Evolutionary conservation across 2,888 invertebrate genomes (phyloP), one percentile per base, ranked within the genome.

Genomic region (Pardosa pseudoannulata): DNA sequence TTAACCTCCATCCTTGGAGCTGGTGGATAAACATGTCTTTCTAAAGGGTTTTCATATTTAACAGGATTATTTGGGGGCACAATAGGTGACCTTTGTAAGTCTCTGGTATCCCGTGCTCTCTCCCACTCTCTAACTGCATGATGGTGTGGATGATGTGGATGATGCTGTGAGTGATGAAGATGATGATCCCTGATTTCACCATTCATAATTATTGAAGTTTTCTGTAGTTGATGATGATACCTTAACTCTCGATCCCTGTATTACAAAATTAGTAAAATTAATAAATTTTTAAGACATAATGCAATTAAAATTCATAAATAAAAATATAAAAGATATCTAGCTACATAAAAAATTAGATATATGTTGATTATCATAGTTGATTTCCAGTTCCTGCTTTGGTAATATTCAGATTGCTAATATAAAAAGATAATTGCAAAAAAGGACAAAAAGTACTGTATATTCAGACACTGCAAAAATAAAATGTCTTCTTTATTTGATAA

Each of bases 111-210:
- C 13, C 73, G 31, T 11, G 75, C 36, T 27, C 72, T 29, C 23
- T 83, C 83, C 79, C 80, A 80, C 36, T 86, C 86, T 1, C 79
- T 36, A 16, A 70, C 71, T 13, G 70, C 41, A 68, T 68, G 71
- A 62, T 74, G 81, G 39, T 79, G 79, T 23, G 41, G 39, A 36
- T 36, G 70, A 64, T 70, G 70, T 32, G 70, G 46, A 65, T 71
- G 72, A 31, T 39, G 65, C 1, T 70, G 76, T 29, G 28, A 27
- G 36, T 67, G 79, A 70, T 86, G 86, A 32, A 79, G 62, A 56
- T 87, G 87, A 65, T 87, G 87, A 56, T 87, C 87, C 65, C 87
- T 75, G 39, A 87, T 64, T 50, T 87, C 87, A 65, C 87, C 87
- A 56, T 87, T 87, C 75, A 87, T 75, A 19, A 87, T 65, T 16